Evolutionary conservation across 2,113 vertebrate species (phyloP).

Genomic region (Phyllopteryx taeniolatus): DNA sequence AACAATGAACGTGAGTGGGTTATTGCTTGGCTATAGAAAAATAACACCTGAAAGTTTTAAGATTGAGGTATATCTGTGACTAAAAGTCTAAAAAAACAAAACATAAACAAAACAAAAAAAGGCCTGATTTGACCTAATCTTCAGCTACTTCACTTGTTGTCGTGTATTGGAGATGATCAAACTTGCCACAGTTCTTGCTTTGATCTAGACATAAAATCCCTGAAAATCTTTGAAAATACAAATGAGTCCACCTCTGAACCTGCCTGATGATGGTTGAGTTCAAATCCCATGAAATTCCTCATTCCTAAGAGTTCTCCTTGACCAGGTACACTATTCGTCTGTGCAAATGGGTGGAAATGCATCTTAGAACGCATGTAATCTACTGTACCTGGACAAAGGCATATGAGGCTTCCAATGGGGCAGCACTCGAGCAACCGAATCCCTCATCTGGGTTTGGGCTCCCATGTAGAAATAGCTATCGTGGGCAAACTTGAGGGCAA

Average conservation of each 20-base stretch:
- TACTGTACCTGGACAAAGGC: slow-evolving; percentile 81
- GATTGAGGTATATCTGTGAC: not conserved
- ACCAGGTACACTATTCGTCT: not conserved
- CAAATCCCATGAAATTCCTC: not conserved
- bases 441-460: slow-evolving; percentile 78
- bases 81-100: not conserved
- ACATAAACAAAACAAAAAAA: not conserved
- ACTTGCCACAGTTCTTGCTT: not conserved
- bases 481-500: slow-evolving; percentile 88
- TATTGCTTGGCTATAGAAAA: not conserved
- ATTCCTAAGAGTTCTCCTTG: not conserved
- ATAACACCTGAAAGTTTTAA: not conserved
- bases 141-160: not conserved
- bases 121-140: not conserved
- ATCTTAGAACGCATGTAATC: not conserved
- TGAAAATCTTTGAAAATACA: not conserved
- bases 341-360: not conserved
- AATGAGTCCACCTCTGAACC: not conserved
- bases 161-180: not conserved
- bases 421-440: slow-evolving; percentile 84
- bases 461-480: slow-evolving; percentile 89
- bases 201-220: not conserved
- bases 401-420: slow-evolving; percentile 83
- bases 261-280: not conserved
- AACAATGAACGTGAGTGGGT: not conserved